Base-by-base conservation (phyloP, 2,797 vertebrate genomes). In the Fistularia tabacaria region DNA sequence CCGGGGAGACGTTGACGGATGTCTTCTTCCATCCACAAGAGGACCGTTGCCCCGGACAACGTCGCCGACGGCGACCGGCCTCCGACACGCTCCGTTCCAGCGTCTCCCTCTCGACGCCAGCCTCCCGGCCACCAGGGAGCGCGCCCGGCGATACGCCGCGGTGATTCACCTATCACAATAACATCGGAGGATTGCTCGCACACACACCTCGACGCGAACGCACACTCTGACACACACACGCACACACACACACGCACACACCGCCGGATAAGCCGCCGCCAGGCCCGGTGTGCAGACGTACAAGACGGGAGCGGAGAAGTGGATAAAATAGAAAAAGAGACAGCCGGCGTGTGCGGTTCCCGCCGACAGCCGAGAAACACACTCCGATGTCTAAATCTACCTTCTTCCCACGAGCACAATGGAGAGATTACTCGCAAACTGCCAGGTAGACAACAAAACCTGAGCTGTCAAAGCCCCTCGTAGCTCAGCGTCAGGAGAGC, bases 1-100 rank as follows among this genome's bases (percentile, higher is more conserved):
- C 85, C 87, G 84, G 77, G 77, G 54, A 82, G 91, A 92, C 80
- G 37, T 84, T 92, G 92, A 90, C 54, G 48, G 87, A 91, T 90
- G 85, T 85, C 84, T 90, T 90, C 80, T 80, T 78, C 76, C 62
- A 54, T 74, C 85, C 70, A 44, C 55, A 38, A 84, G 68, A 90
- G 84, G 88, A 81, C 82, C 84, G 86, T 84, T 73, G 59, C 84
- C 73, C 76, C 37, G 57, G 71, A 75, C 78, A 56, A 71, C 74
- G 67, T 44, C 39, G 15, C 3, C 54, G 42, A 63, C 67, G 78
- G 70, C 82, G 83, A 82, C 73, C 74, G 76, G 85, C 83, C 75
- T 82, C 88, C 88, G 90, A 92, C 90, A 89, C 69, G 81, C 86
- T 83, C 75, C 64, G 75, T 85, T 84, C 85, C 69, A 81, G 87